Conservation (phyloP, 2,888 invertebrate genomes). For the Tortricodes alternella region DNA sequence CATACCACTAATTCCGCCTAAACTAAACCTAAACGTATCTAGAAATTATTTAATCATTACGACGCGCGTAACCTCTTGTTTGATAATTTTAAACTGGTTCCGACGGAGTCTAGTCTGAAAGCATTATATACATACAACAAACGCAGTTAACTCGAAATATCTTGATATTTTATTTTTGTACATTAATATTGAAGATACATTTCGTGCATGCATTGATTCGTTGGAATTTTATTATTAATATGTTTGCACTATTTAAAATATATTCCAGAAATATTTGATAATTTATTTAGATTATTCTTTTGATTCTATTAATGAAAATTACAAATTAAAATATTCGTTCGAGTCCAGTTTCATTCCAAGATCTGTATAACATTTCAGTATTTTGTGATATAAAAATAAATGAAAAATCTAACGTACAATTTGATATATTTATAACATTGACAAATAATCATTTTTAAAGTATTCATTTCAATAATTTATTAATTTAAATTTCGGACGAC, state of each 20-base stretch:
- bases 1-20: conserved; percentile 69
- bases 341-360: conserved; percentile 11
- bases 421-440: conserved; percentile 35
- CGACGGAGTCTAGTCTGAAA: conserved; percentile 45
- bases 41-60: conserved; percentile 47
- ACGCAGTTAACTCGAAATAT: conserved; percentile 49
- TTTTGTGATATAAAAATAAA: conserved; percentile 28
- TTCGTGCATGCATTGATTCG: conserved; percentile 35
- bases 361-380: conserved; percentile 18
- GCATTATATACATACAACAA: conserved; percentile 79
- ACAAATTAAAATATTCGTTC: conserved; percentile 22
- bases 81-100: conserved; percentile 51
- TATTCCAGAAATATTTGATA: no score
- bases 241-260: conserved; percentile 42
- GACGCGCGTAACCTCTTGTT: conserved; percentile 32
- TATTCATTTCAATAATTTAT: conserved; percentile 39
- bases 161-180: conserved; percentile 41
- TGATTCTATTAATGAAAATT: no score
- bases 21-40: conserved; percentile 70
- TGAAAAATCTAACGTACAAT: conserved; percentile 32
- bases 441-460: conserved; percentile 47
- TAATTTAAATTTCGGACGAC: conserved; percentile 47
- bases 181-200: conserved; percentile 36
- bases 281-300: no score
- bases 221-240: conserved; percentile 23